phyloP scores from a whole-genome alignment of 2,797 vertebrate species.

The Heterohyrax brucei region DNA sequence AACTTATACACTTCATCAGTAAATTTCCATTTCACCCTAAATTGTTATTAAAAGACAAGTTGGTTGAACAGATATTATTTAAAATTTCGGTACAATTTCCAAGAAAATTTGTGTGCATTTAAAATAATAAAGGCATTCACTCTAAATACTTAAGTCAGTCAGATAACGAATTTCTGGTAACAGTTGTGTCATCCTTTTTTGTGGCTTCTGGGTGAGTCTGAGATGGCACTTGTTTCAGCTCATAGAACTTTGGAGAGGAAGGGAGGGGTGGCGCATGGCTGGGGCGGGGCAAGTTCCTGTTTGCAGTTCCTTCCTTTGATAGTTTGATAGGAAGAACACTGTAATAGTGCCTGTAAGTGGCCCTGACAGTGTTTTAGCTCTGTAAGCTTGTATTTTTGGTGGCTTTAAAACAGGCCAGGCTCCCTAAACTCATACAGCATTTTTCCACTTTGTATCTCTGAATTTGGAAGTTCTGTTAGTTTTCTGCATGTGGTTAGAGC shows the following conservation, averaged over 20 bases:
- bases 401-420: conserved; percentile 31
- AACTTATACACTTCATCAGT: neutral
- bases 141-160: conserved; percentile 30
- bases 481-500: neutral
- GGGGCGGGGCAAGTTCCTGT: conserved; percentile 75
- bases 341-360: conserved; percentile 59
- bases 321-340: conserved; percentile 52
- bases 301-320: conserved; percentile 76
- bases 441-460: conserved; percentile 44
- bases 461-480: neutral
- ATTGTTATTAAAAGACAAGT: neutral
- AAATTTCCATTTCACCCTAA: conserved; percentile 55
- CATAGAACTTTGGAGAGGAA: conserved; percentile 68
- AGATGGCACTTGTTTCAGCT: conserved; percentile 7
- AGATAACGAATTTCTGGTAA: neutral
- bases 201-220: conserved; percentile 6
- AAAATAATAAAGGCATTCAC: conserved; percentile 48
- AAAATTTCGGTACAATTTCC: conserved; percentile 36
- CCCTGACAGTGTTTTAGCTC: conserved; percentile 9
- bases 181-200: neutral
- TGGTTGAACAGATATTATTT: neutral
- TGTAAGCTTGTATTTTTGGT: conserved; percentile 39
- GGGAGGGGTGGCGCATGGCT: conserved; percentile 68
- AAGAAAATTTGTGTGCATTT: neutral
- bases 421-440: conserved; percentile 5